These are phyloP conservation scores for Pristionchus arcanus DNA, from an alignment of 2,888 invertebrate genomes.

Conservation along the genomic window DNA sequence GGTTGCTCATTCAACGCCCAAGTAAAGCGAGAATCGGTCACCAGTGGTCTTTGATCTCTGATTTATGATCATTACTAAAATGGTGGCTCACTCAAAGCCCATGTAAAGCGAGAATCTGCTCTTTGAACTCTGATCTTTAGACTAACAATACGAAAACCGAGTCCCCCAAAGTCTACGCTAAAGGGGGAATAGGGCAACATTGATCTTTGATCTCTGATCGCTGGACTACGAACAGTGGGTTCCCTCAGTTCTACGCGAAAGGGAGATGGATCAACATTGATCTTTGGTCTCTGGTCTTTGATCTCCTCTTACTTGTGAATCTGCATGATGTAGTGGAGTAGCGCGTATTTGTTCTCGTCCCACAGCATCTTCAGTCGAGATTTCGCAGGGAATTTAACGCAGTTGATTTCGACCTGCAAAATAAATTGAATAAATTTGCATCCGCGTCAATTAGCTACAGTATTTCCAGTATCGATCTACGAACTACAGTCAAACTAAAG, in stretches of 20 bases:
- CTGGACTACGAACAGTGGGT: too few species aligned
- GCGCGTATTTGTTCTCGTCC: constrained; percentile 90
- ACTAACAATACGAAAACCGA: neutral
- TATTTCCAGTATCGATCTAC: neutral
- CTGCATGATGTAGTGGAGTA: constrained; percentile 91
- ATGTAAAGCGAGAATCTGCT: constrained; percentile 56
- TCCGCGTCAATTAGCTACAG: neutral
- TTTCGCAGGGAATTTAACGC: constrained; percentile 84
- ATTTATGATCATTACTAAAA: too few species aligned
- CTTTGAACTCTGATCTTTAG: neutral
- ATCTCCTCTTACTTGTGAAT: constrained; percentile 81
- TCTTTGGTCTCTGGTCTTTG: neutral
- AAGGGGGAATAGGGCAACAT: neutral
- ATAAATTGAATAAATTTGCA: neutral
- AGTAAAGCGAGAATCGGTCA: too few species aligned
- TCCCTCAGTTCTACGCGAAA: neutral
- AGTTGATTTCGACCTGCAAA: constrained; percentile 88
- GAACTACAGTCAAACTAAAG: neutral
- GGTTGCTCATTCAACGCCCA: too few species aligned
- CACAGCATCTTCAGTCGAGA: constrained; percentile 87
- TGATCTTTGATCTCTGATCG: neutral
- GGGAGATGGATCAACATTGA: neutral
- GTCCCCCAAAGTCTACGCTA: neutral
- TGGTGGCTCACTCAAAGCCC: too few species aligned
- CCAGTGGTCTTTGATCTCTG: neutral